A percentile compares a stretch with the other conserved stretches of the same genome.
Conservation (phyloP, 2,888 invertebrate species). For the Acleris sparsana region DNA sequence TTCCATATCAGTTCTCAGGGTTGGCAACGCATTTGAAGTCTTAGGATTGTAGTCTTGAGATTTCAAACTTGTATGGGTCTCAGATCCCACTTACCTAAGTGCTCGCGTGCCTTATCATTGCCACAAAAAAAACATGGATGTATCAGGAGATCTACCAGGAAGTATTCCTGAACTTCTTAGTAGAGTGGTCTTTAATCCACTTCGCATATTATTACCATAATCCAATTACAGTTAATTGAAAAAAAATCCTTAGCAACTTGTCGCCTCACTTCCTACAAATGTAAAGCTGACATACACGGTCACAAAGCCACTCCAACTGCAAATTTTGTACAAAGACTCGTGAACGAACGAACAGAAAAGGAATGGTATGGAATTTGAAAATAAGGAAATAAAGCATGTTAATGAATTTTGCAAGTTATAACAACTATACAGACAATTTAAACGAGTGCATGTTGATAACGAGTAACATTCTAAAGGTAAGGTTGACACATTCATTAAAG, state of each 20-base stretch:
- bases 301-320: not conserved
- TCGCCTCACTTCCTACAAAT: too few species aligned
- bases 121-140: too few species aligned
- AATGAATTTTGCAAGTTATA: too few species aligned
- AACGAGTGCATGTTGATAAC: not conserved
- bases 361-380: slow-evolving; percentile 18
- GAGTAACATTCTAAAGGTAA: not conserved
- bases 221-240: slow-evolving; percentile 25
- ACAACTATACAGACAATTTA: too few species aligned
- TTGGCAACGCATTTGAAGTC: too few species aligned
- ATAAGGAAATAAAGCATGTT: slow-evolving; percentile 15
- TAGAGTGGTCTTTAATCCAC: not conserved
- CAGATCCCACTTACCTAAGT: too few species aligned
- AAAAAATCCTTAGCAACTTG: slow-evolving; percentile 7
- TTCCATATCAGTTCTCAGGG: too few species aligned
- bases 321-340: slow-evolving; percentile 11
- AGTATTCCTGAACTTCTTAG: not conserved
- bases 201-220: slow-evolving; percentile 3
- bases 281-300: slow-evolving; percentile 6
- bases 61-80: too few species aligned
- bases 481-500: not conserved
- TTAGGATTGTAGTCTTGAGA: too few species aligned
- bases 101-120: too few species aligned
- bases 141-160: too few species aligned
- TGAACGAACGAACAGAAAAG: not conserved